Percentiles rank a stretch among this genome's conserved stretches.
Evolutionary conservation across 2,888 invertebrate genomes (phyloP).

Genomic region (Xanthorhoe spadicearia): DNA sequence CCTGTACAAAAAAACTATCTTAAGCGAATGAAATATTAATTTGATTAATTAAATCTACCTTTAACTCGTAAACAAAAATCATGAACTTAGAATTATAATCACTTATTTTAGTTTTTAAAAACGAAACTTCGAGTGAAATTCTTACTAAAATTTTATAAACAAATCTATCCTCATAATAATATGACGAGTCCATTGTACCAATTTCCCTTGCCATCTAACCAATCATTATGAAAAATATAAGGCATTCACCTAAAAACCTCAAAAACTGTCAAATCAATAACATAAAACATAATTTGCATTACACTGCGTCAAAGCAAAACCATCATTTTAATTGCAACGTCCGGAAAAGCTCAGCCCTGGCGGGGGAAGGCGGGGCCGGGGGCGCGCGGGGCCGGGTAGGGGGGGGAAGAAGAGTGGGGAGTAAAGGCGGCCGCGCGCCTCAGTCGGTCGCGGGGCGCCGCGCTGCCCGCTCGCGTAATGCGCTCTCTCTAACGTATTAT

Average conservation of each 20-base stretch:
- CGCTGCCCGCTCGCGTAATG: slow-evolving; percentile 79
- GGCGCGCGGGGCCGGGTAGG: slow-evolving; percentile 32
- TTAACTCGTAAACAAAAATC: too few relatives aligned
- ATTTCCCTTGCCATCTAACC: too few relatives aligned
- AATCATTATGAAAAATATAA: too few relatives aligned
- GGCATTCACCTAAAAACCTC: not conserved
- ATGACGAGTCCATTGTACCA: too few relatives aligned
- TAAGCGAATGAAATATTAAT: too few relatives aligned
- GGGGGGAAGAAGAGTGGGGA: slow-evolving; percentile 37
- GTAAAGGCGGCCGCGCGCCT: slow-evolving; percentile 51
- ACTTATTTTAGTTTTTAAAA: too few relatives aligned
- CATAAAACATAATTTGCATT: slow-evolving; percentile 27
- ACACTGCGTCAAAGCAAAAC: slow-evolving; percentile 35
- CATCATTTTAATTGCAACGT: slow-evolving; percentile 41
- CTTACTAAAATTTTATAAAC: too few relatives aligned
- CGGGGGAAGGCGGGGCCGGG: slow-evolving; percentile 47
- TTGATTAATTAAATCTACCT: too few relatives aligned
- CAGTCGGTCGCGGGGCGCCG: slow-evolving; percentile 83
- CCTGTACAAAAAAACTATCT: too few relatives aligned
- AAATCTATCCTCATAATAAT: too few relatives aligned
- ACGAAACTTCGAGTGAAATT: too few relatives aligned
- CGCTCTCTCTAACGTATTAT: slow-evolving; percentile 85
- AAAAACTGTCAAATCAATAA: slow-evolving; percentile 27
- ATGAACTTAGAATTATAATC: too few relatives aligned
- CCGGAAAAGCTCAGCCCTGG: slow-evolving; percentile 72